Evolutionary conservation across 2,797 vertebrate species (phyloP).

Genomic region (Propithecus deckenii): DNA sequence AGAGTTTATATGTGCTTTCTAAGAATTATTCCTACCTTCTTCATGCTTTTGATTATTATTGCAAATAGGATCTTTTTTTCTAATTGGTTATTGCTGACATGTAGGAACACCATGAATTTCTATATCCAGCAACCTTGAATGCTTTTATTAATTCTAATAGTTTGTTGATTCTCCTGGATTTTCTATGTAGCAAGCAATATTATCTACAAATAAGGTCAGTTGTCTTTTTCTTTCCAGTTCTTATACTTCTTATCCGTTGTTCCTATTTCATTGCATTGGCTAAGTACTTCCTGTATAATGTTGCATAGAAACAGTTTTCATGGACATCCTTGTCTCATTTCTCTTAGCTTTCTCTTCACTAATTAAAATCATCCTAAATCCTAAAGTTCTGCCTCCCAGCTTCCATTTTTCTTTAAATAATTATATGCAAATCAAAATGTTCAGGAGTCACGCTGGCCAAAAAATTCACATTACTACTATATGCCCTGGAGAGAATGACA

Average conservation of each 20-base stretch:
- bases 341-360: not conserved
- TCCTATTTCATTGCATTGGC: not conserved
- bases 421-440: not conserved
- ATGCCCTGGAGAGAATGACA: not conserved
- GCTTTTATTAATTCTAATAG: not conserved
- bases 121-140: not conserved
- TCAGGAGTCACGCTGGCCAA: not conserved
- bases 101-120: not conserved
- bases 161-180: not conserved
- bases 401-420: conserved; percentile 21
- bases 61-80: not conserved
- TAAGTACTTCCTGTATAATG: not conserved
- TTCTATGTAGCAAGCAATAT: not conserved
- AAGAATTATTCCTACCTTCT: not conserved
- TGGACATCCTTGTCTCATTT: not conserved
- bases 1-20: not conserved
- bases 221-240: not conserved
- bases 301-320: not conserved
- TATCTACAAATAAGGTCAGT: not conserved
- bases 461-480: not conserved
- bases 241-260: not conserved
- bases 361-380: conserved; percentile 11
- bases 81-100: not conserved
- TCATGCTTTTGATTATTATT: not conserved
- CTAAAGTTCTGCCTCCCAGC: not conserved